A percentile compares a stretch with the other conserved stretches of the same genome.
Evolutionary conservation across 2,888 invertebrate genomes (phyloP).

Genomic region (Lasioglossum lativentre): DNA sequence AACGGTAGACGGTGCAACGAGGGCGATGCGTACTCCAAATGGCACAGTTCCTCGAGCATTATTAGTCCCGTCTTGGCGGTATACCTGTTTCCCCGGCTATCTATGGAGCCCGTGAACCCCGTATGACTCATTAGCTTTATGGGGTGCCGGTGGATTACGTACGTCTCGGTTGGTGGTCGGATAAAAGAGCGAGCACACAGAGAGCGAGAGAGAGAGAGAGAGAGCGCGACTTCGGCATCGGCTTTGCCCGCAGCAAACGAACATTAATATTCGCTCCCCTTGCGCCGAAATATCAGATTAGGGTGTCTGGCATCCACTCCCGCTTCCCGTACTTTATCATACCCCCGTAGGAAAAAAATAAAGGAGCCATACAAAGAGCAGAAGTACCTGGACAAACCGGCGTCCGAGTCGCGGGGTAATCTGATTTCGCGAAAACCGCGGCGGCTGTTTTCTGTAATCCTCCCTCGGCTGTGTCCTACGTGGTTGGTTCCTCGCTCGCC

Average conservation of each 20-base stretch:
- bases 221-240: slow-evolving; percentile 57
- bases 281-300: slow-evolving; percentile 76
- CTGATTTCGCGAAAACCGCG: slow-evolving; percentile 62
- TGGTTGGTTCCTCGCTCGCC: not conserved
- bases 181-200: slow-evolving; percentile 57
- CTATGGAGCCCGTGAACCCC: slow-evolving; percentile 57
- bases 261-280: slow-evolving; percentile 76
- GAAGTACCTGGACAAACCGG: slow-evolving; percentile 8
- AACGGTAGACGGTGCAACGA: not conserved
- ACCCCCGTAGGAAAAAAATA: slow-evolving; percentile 65
- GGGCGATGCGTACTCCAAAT: too few relatives aligned
- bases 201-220: not conserved
- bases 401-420: slow-evolving; percentile 47
- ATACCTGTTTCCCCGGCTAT: slow-evolving; percentile 55
- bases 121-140: slow-evolving; percentile 77
- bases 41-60: not conserved
- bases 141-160: slow-evolving; percentile 73
- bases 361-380: slow-evolving; percentile 50
- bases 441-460: slow-evolving; percentile 34
- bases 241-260: slow-evolving; percentile 67
- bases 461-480: not conserved
- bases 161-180: slow-evolving; percentile 69
- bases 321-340: slow-evolving; percentile 64
- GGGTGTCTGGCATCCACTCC: slow-evolving; percentile 41
- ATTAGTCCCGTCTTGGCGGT: slow-evolving; percentile 47